phyloP scores from a whole-genome alignment of 2,113 vertebrate species.

The Canis aureus region DNA sequence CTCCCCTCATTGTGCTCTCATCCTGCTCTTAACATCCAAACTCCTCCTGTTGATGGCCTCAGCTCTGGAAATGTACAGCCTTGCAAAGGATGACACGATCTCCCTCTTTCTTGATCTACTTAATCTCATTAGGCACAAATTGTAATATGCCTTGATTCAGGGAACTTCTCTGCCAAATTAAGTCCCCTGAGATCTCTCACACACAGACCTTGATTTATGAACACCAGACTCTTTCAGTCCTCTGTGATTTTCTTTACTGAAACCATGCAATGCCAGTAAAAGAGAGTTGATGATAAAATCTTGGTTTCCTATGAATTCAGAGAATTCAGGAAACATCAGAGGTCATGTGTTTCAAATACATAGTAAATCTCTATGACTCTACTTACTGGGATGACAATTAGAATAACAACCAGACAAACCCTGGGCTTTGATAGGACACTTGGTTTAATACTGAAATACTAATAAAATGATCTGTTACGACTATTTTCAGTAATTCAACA shows the following conservation, averaged over 20 bases:
- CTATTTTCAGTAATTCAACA: slow-evolving; percentile 12
- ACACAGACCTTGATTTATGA: slow-evolving; percentile 55
- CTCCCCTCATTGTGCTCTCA: not conserved
- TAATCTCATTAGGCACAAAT: slow-evolving; percentile 70
- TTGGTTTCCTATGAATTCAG: not conserved
- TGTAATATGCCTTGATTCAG: slow-evolving; percentile 65
- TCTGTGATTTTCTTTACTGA: slow-evolving; percentile 63
- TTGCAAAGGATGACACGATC: not conserved
- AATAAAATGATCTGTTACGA: not conserved
- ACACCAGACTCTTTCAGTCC: slow-evolving; percentile 37
- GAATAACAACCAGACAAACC: not conserved
- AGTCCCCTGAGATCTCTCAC: slow-evolving; percentile 61
- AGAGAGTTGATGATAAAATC: not conserved
- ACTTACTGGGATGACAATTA: not conserved
- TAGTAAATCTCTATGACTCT: slow-evolving; percentile 30
- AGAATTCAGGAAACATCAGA: not conserved
- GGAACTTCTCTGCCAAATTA: slow-evolving; percentile 73
- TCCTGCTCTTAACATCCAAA: not conserved
- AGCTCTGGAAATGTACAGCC: slow-evolving; percentile 48
- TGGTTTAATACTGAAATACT: not conserved
- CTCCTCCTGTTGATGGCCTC: not conserved
- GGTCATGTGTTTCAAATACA: not conserved
- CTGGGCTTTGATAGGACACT: not conserved
- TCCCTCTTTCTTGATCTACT: slow-evolving; percentile 64
- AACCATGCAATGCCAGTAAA: not conserved